phyloP scores from a whole-genome alignment of 2,888 invertebrate species.

The Tipula unca region DNA sequence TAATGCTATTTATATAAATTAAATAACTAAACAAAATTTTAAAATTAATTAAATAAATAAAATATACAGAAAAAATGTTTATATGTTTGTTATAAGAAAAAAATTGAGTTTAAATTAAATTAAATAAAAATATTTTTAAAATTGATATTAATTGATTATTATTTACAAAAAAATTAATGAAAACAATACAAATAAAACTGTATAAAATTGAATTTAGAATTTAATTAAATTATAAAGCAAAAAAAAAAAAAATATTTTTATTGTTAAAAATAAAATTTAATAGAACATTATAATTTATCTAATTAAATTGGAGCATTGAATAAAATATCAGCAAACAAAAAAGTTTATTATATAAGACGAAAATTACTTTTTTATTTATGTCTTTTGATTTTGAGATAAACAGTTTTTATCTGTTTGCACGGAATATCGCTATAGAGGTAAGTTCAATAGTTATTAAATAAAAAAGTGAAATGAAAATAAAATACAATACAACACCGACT shows the following conservation, averaged over 20 bases:
- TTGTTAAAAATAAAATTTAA: background rate
- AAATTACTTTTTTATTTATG: no score
- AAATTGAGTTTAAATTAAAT: background rate
- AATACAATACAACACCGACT: no score
- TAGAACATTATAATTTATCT: background rate
- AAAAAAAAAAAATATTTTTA: background rate
- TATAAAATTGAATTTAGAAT: background rate
- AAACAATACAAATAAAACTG: background rate
- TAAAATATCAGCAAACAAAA: background rate
- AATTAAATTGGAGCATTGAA: background rate
- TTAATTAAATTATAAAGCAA: background rate
- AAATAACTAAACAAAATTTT: background rate
- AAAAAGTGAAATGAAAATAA: no score
- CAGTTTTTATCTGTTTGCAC: no score
- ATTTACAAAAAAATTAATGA: background rate
- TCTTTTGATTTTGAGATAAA: no score
- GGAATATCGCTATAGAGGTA: no score
- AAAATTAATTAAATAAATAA: background rate
- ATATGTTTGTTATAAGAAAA: background rate
- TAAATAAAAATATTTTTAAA: background rate
- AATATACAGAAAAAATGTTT: background rate
- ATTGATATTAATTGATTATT: background rate
- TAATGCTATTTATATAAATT: background rate
- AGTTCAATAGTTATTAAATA: no score
- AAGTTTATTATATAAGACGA: background rate